Base-by-base conservation (phyloP, 35 echinoderm and acorn worm species). In the Eucidaris tribuloides region DNA sequence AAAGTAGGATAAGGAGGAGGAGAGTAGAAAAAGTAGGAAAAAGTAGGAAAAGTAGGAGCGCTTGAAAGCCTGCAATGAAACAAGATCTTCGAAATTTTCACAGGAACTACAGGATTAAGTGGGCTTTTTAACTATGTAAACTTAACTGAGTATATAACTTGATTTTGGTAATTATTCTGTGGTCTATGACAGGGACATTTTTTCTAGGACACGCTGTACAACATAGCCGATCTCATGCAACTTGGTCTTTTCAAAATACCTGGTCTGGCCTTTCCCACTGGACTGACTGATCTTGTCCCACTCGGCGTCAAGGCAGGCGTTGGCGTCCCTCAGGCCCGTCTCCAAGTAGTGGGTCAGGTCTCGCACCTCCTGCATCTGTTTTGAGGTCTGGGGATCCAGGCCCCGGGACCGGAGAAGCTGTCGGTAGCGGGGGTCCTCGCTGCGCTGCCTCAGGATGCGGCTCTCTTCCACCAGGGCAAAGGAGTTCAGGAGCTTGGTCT, bases 371-470 rank as follows among this genome's bases (percentile, higher is more conserved):
- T 90, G 86, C 46, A 99, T 76, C 43, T 99, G 71, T 19, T 77
- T 83, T 11, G 79, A 45, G 0, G 86, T 93, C 66, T 93, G 91
- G 7, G 96, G 96, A 40, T 99, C 96, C 58, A 99, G 83, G 5
- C 82, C 86, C 36, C 91, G 82, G 18, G 90, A 64, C 25, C 88
- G 79, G 25, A 99, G 79, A 30, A 99, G 79, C 63, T 89, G 87
- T 32, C 85, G 38, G 45, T 93, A 99, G 40, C 86, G 92, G 20
- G 96, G 96, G 80, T 99, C 90, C 30, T 76, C 83, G 59, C 89
- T 83, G 5, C 91, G 86, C 27, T 93, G 87, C 32, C 79, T 83
- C 23, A 86, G 31, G 23, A 93, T 77, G n/a, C 82, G 84, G 30
- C 72, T 82, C 35, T 99, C 96, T 48, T 97, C 96, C 35, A 93